Base-by-base conservation (phyloP, 2,888 invertebrate genomes). In the Tolmerus cingulatus region DNA sequence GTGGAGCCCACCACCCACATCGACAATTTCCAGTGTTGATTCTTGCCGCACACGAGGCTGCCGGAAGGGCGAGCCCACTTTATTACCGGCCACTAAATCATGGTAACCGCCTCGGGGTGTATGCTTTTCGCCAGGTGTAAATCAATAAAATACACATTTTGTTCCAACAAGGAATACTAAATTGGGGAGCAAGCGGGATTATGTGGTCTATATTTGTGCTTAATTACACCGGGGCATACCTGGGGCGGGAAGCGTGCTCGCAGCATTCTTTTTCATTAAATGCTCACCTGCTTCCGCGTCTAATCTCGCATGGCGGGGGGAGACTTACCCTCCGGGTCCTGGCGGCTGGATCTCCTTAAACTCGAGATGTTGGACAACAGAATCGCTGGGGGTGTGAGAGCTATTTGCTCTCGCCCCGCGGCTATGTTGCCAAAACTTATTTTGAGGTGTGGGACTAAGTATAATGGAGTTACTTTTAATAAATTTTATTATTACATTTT, bases 131-230 rank as follows among this genome's bases (percentile, higher is more conserved):
- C 85, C 57, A 85, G 85, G 85, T 85, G 85, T 85, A 85, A 85
- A 85, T 85, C 85, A 85, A 85, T 85, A 85, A 74, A 85, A 85
- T 85, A 85, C 85, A 85, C 85, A 85, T 74, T 85, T 46, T n/a
- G 74, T 43, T 27, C 85, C 74, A 74, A 74, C 74, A 74, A 85
- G 46, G 85, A 85, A 85, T 85, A 85, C 40, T 85, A 85, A 85
- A 85, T 85, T 85, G 43, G 74, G 37, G 46, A 43, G 84, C 57
- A 74, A 27, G 37, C 40, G 34, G 37, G 82, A 82, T 82, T 81
- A 81, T 81, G 51, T 27, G 55, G 55, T 51, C 55, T 81, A 55
- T 46, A 76, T 81, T 81, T 55, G 30, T 30, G 46, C 51, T 55
- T 82, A 82, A 82, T 82, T 82, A 82, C 51, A 37, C n/a, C 34